phyloP scores from a whole-genome alignment of 2,888 invertebrate genomes.

The Philereme vetulata region DNA sequence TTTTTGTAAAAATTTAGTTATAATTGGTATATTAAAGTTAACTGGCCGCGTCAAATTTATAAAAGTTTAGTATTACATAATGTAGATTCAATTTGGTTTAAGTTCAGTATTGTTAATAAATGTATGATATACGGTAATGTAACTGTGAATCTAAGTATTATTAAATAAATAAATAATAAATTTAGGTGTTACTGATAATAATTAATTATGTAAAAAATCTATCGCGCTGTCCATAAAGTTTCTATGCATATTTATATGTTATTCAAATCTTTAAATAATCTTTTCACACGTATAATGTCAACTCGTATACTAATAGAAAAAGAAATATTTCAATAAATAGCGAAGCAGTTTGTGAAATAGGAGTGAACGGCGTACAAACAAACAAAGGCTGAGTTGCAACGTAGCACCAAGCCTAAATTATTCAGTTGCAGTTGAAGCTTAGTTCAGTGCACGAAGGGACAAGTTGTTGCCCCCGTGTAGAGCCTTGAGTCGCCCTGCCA shows the following conservation, averaged over 20 bases:
- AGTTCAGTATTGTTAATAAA: no score
- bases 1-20: no score
- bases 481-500: slow-evolving; percentile 61
- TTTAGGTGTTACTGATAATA: neutral
- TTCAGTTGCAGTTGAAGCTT: slow-evolving; percentile 59
- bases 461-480: slow-evolving; percentile 67
- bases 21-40: no score
- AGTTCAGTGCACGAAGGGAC: slow-evolving; percentile 70
- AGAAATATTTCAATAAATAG: slow-evolving; percentile 22
- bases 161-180: neutral
- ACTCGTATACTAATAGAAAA: slow-evolving; percentile 9
- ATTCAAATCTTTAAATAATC: no score
- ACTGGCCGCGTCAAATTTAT: no score
- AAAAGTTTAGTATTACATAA: no score
- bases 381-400: slow-evolving; percentile 34
- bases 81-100: no score
- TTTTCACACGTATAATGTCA: slow-evolving; percentile 1
- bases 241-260: no score
- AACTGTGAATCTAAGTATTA: neutral
- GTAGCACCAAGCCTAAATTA: slow-evolving; percentile 52
- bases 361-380: slow-evolving; percentile 19
- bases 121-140: no score
- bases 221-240: no score
- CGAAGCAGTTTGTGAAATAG: slow-evolving; percentile 18
- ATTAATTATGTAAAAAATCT: no score